Base-by-base conservation (phyloP, 2,113 vertebrate genomes). In the Gnathonemus longibarbis region DNA sequence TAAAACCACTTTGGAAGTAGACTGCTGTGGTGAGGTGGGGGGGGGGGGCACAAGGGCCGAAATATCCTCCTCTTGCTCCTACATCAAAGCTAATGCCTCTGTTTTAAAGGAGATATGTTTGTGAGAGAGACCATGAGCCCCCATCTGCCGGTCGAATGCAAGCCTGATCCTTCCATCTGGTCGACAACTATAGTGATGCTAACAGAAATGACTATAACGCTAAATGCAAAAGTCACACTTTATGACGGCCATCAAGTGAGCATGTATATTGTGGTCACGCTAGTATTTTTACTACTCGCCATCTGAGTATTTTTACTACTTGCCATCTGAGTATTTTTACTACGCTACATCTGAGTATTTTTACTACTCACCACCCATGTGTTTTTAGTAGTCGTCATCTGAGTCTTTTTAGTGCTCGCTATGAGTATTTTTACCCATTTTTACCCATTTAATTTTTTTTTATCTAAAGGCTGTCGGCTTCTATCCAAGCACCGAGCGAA, bases 21-120 rank as follows among this genome's bases (percentile, higher is more conserved):
- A 87, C 50, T 15, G n/a, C 27, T 46, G 39, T 24, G 35, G 80
- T 46, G 52, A 19, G 52, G 17, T 15, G 74, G 31, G 42, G 19
- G 80, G 21, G n/a, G 80, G 21, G n/a, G n/a, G n/a, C 6, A 24
- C 11, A 19, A 87, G 50, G 13, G 48, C 27, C 31, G 31, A 87
- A 56, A 52, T 53, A 27, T 27, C 46, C 84, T 15, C 27, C 46
- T 49, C n/a, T 19, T 53, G 27, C n/a, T 52, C 50, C 46, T 15
- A 87, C 27, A 87, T 53, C 50, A 87, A 53, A 52, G 49, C 17
- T 87, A 87, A 87, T 87, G 50, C 85, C 48, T 56, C 15, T 50
- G 48, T 87, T 42, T 56, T 53, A 27, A 53, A 56, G 85, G 50
- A 87, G 50, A 56, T 56, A 48, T 56, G 24, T 87, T 42, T 27